A percentile compares a stretch with the other conserved stretches of the same genome.
phyloP scores from a whole-genome alignment of 2,888 invertebrate genomes.

The Dorcus hopei region DNA sequence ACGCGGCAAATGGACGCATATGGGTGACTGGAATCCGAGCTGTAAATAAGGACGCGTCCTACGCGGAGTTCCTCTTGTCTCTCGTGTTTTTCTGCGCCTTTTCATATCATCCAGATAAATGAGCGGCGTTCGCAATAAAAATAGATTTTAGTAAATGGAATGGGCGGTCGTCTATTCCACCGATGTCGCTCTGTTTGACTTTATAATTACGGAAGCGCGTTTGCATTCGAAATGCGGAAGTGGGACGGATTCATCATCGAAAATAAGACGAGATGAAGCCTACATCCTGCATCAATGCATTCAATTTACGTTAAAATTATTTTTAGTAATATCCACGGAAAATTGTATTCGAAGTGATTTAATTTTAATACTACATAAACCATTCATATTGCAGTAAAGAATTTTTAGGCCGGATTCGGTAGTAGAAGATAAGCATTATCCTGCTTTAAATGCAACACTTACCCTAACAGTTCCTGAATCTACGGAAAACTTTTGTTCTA shows the following conservation, averaged over 20 bases:
- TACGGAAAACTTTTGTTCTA: too few relatives aligned
- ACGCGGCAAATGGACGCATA: not conserved
- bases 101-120: not conserved
- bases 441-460: too few relatives aligned
- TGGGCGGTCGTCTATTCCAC: not conserved
- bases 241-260: not conserved
- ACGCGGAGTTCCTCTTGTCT: not conserved
- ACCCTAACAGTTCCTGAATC: too few relatives aligned
- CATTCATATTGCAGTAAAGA: too few relatives aligned
- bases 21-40: not conserved
- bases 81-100: not conserved
- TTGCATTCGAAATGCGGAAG: too few relatives aligned
- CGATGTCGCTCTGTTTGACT: not conserved
- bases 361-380: too few relatives aligned
- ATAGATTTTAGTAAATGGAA: not conserved
- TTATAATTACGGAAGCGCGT: not conserved
- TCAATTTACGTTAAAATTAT: not conserved
- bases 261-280: not conserved
- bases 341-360: too few relatives aligned
- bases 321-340: not conserved
- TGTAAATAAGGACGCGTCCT: not conserved
- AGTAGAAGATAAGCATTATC: too few relatives aligned
- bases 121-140: not conserved
- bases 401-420: too few relatives aligned
- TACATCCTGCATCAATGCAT: not conserved